Evolutionary conservation across 2,888 invertebrate species (phyloP).

Genomic region (Allophyes oxyacanthae): DNA sequence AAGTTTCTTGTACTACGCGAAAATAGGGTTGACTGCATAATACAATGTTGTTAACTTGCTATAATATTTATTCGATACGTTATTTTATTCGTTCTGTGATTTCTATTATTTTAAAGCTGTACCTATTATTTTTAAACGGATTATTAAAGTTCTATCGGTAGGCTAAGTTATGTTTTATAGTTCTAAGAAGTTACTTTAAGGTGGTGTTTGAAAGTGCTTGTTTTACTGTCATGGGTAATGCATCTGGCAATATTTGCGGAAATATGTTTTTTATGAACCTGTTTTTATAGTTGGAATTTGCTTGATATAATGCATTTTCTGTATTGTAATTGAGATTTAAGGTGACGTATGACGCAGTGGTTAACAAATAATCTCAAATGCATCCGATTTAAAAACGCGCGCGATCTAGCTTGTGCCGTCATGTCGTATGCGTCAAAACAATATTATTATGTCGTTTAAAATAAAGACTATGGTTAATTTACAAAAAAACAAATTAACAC

Average conservation of each 20-base stretch:
- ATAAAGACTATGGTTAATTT: no score
- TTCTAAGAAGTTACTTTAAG: conserved; percentile 22
- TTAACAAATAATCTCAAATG: no score
- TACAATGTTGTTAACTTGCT: conserved; percentile 54
- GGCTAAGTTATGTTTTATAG: not conserved
- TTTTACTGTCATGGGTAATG: conserved; percentile 27
- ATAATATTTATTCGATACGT: conserved; percentile 37
- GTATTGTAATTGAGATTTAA: no score
- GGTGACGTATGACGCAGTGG: no score
- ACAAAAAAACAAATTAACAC: no score
- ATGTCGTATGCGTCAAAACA: no score
- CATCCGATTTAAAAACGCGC: no score
- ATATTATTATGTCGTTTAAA: no score
- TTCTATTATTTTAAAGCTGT: conserved; percentile 28
- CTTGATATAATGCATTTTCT: not conserved
- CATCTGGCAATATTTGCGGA: conserved; percentile 9
- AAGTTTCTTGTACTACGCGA: conserved; percentile 88
- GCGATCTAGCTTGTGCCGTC: no score
- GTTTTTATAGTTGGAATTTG: not conserved
- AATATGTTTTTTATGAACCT: conserved; percentile 3
- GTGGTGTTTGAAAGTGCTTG: conserved; percentile 18
- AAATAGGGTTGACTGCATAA: conserved; percentile 77
- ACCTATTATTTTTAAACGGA: conserved; percentile 23
- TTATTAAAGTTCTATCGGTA: conserved; percentile 2
- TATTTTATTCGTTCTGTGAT: conserved; percentile 22